A percentile compares a stretch with the other conserved stretches of the same genome.
These are phyloP conservation scores for Drosophila mercatorum DNA, from an alignment of 2,888 invertebrate genomes.

Conservation along the genomic window DNA sequence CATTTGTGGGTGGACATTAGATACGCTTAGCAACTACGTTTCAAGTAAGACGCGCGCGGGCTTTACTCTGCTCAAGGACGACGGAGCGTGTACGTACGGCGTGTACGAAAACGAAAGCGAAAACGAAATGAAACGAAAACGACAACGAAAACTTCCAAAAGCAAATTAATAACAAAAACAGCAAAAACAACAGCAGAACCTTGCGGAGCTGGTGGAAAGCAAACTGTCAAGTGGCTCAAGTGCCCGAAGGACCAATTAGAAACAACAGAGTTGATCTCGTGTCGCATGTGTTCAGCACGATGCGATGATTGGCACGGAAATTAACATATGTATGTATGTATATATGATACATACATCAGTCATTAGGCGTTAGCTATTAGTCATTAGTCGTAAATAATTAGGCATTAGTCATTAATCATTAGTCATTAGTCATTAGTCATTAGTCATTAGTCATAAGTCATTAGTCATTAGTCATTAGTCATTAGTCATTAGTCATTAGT, in stretches of 20 bases:
- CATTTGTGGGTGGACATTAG: slow-evolving; percentile 45
- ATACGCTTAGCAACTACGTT: slow-evolving; percentile 59
- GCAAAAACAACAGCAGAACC: slow-evolving; percentile 16
- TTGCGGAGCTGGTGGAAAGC: slow-evolving; percentile 5
- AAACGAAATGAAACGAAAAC: neutral
- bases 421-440: neutral
- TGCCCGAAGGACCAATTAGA: slow-evolving; percentile 63
- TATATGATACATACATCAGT: too few relatives aligned
- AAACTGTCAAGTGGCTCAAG: slow-evolving; percentile 39
- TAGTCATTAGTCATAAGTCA: neutral
- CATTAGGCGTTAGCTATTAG: too few relatives aligned
- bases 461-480: neutral
- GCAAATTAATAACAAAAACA: slow-evolving; percentile 73
- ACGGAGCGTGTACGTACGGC: slow-evolving; percentile 1
- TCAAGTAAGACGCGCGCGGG: slow-evolving; percentile 54
- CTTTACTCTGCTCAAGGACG: slow-evolving; percentile 4
- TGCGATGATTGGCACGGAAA: neutral
- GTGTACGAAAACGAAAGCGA: slow-evolving; percentile 39
- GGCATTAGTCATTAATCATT: neutral
- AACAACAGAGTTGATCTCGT: slow-evolving; percentile 16
- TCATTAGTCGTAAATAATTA: too few relatives aligned
- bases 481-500: neutral
- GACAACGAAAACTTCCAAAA: slow-evolving; percentile 69
- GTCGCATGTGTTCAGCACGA: neutral
- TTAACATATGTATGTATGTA: too few relatives aligned